A percentile compares a stretch with the other conserved stretches of the same genome.
Conservation (phyloP, 2,797 vertebrate genomes). For the Sebastes taczanowskii region DNA sequence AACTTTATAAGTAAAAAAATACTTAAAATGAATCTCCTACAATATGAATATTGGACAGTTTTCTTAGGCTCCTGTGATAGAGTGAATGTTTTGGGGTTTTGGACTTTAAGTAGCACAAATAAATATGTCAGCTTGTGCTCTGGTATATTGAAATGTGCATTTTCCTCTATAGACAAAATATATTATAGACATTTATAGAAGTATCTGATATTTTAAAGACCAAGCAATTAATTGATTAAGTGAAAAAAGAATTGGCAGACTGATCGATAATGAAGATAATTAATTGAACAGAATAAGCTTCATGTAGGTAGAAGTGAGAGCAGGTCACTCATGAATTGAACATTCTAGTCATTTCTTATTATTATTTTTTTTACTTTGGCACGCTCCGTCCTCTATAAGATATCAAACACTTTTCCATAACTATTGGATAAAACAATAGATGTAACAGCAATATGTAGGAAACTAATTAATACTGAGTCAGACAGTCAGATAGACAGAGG, state of each 20-base stretch:
- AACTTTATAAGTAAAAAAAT: background rate
- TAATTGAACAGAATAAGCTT: background rate
- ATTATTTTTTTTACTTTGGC: too few species aligned
- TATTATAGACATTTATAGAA: background rate
- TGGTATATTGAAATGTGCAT: background rate
- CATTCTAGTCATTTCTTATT: fast-evolving
- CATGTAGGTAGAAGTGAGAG: background rate
- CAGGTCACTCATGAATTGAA: background rate
- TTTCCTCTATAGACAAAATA: background rate
- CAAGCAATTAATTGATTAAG: background rate
- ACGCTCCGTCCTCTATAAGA: too few species aligned
- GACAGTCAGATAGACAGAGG: too few species aligned
- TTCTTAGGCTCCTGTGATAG: background rate
- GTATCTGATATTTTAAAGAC: background rate
- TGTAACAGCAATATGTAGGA: too few species aligned
- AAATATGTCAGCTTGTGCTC: background rate
- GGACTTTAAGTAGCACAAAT: background rate
- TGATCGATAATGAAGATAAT: background rate
- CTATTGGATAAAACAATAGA: background rate
- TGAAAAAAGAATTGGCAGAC: background rate
- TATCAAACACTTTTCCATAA: background rate
- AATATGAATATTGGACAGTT: background rate
- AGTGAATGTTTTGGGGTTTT: background rate
- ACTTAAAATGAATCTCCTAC: fast-evolving
- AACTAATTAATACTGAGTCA: background rate